Conservation (phyloP, 2,888 invertebrate species). For the Caradrina kadenii region DNA sequence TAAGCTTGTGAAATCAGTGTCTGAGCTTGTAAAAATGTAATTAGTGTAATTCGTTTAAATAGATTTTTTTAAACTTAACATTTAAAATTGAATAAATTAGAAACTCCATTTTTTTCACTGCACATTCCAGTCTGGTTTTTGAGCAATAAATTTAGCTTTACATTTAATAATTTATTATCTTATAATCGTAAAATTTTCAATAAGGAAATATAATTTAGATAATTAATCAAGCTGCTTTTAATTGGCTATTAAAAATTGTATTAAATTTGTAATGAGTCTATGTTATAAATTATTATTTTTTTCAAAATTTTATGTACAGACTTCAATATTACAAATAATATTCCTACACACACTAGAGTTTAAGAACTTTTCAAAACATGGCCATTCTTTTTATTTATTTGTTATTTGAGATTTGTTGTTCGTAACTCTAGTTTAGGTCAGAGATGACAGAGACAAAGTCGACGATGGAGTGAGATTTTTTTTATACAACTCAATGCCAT, state of each 20-base stretch:
- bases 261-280: background rate
- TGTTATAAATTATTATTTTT: background rate
- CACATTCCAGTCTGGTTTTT: background rate
- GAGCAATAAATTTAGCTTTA: background rate
- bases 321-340: no score
- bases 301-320: no score
- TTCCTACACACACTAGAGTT: no score
- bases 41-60: no score
- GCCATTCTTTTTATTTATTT: no score
- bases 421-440: no score
- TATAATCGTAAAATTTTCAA: conserved; percentile 23
- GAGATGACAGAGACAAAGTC: no score
- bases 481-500: no score
- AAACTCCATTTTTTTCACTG: conserved; percentile 5
- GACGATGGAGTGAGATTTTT: no score
- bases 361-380: no score
- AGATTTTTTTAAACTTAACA: background rate
- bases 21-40: no score
- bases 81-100: background rate
- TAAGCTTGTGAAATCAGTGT: background rate
- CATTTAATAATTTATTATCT: conserved; percentile 23
- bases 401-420: no score
- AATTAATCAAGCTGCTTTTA: conserved; percentile 1
- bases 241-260: conserved; percentile 3
- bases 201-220: conserved; percentile 29